Percentiles rank a stretch among this genome's conserved stretches.
Conservation (phyloP, 2,888 invertebrate genomes). For the Eupithecia tripunctaria region DNA sequence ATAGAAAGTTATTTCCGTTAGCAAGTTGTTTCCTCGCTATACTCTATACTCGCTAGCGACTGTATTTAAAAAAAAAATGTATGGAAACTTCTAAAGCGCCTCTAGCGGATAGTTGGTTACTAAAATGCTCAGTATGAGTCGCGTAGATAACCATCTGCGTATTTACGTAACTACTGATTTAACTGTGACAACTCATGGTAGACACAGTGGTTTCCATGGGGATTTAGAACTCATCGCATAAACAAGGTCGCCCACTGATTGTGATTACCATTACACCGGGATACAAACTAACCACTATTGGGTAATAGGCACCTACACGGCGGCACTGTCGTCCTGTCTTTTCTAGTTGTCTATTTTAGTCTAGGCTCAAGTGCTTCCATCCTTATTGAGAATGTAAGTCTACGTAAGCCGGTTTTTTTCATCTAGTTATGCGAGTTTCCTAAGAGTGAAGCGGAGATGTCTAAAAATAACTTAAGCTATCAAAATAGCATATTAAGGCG, state of each 20-base stretch:
- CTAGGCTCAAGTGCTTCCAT: conserved; percentile 32
- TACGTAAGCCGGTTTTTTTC: conserved; percentile 21
- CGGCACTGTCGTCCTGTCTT: conserved; percentile 23
- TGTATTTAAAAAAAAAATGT: no score
- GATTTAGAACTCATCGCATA: background rate
- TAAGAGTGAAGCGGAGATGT: background rate
- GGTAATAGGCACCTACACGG: conserved; percentile 21
- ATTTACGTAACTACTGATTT: no score
- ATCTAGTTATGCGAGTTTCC: background rate
- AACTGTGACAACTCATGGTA: no score
- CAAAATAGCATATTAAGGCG: background rate
- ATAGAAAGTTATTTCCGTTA: background rate
- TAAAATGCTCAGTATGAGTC: no score
- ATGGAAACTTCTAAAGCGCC: no score
- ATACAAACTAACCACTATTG: conserved; percentile 14
- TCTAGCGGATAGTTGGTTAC: no score
- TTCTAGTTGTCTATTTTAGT: conserved; percentile 27
- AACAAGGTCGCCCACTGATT: background rate
- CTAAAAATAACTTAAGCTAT: background rate
- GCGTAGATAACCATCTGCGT: no score
- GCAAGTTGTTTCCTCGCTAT: no score
- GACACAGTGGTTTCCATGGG: no score
- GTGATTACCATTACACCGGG: background rate
- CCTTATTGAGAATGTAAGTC: conserved; percentile 20
- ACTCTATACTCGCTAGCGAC: no score